Evolutionary conservation across 1,140 invertebrate genomes (phyloP).

Genomic region (Listronotus oregonensis): DNA sequence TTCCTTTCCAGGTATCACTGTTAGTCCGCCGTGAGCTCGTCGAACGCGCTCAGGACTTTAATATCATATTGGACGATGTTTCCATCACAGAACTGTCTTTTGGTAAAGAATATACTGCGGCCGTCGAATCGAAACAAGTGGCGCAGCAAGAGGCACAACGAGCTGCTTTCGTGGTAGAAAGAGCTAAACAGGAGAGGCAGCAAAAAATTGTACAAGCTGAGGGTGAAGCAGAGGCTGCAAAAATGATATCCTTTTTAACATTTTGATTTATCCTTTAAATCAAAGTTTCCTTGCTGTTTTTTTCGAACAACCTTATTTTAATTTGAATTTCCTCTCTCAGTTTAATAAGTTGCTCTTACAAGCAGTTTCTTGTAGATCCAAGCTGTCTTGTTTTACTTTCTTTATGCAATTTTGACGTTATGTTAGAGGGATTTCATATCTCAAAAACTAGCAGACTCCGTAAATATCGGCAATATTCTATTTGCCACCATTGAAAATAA

Average conservation of each 20-base stretch:
- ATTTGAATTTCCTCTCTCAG: no score
- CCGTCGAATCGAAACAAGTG: constrained; percentile 99
- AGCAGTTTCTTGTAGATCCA: no score
- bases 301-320: no score
- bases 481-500: no score
- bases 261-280: constrained; percentile 26
- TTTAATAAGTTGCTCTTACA: no score
- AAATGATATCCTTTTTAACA: constrained; percentile 86
- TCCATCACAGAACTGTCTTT: constrained; percentile 98
- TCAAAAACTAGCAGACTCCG: no score
- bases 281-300: constrained; percentile 12
- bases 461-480: no score
- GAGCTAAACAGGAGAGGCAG: constrained; percentile 96
- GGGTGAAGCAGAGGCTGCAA: constrained; percentile 98
- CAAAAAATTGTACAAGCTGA: constrained; percentile 99
- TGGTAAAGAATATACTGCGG: constrained; percentile 98
- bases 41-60: constrained; percentile 97
- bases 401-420: no score
- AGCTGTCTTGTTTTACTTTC: no score
- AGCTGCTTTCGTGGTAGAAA: constrained; percentile 97
- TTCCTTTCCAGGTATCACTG: constrained; percentile 70
- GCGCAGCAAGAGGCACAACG: constrained; percentile 99
- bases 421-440: no score
- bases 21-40: constrained; percentile 92
- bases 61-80: constrained; percentile 99